A percentile compares a stretch with the other conserved stretches of the same genome.
These are phyloP conservation scores for Calidris pygmaea DNA, from an alignment of 2,113 vertebrate genomes.

Conservation along the genomic window DNA sequence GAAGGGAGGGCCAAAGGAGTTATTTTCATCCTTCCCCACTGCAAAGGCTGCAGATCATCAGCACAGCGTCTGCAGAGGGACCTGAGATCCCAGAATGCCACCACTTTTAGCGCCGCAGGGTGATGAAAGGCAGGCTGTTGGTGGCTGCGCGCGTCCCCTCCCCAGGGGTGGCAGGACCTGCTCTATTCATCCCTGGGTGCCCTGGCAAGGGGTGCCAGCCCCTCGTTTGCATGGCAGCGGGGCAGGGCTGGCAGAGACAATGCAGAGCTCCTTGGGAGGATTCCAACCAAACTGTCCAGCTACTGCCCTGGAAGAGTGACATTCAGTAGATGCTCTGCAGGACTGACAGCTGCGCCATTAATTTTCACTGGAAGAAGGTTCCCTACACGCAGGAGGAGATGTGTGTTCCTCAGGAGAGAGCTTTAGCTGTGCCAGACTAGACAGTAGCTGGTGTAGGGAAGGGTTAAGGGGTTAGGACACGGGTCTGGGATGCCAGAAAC, in stretches of 20 bases:
- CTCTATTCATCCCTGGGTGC: background rate
- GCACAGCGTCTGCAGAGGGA: background rate
- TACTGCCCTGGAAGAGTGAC: background rate
- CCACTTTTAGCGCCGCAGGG: accelerated
- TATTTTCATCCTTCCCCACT: background rate
- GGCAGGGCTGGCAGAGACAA: background rate
- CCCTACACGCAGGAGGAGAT: background rate
- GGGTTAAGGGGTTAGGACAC: background rate
- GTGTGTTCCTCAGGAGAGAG: background rate
- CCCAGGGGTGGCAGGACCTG: background rate
- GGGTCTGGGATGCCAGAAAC: conserved; percentile 4
- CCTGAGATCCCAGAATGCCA: background rate
- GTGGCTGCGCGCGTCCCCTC: background rate
- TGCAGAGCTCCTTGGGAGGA: background rate
- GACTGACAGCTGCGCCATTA: accelerated
- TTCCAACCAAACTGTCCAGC: background rate
- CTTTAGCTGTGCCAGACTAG: background rate
- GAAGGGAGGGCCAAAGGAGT: background rate
- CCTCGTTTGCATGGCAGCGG: accelerated
- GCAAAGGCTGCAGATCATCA: background rate
- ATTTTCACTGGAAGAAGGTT: background rate
- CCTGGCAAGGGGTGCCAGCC: background rate
- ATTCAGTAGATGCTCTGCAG: background rate
- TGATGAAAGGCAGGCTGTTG: background rate
- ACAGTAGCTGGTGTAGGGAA: background rate